A percentile compares a stretch with the other conserved stretches of the same genome.
These are phyloP conservation scores for Sebastes itinus DNA, from an alignment of 2,797 vertebrate genomes.

Conservation along the genomic window DNA sequence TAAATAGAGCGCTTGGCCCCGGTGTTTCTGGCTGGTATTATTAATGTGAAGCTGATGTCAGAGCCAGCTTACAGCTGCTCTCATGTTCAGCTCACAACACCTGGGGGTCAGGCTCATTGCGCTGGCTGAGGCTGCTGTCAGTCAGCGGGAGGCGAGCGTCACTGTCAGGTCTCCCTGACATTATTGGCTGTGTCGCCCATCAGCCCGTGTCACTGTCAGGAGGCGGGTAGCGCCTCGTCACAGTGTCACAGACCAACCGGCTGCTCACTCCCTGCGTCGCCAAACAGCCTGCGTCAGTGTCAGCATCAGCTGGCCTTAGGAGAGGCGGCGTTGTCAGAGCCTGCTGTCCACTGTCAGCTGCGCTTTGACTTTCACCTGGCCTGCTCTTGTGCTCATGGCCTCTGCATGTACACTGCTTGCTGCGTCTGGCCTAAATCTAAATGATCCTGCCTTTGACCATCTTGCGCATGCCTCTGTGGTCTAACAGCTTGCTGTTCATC, in stretches of 20 bases:
- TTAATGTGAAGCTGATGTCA: constrained; percentile 27
- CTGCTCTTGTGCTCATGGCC: constrained; percentile 74
- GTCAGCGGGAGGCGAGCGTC: constrained; percentile 84
- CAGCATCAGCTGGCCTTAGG: constrained; percentile 90
- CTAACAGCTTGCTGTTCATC: constrained; percentile 35
- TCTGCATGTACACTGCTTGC: constrained; percentile 43
- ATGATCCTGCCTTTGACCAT: constrained; percentile 39
- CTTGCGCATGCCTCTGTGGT: constrained; percentile 21
- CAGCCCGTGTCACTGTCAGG: constrained; percentile 92
- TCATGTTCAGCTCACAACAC: constrained; percentile 87
- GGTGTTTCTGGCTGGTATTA: constrained; percentile 46
- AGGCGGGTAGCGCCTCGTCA: constrained; percentile 85
- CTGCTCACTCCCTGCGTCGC: constrained; percentile 74
- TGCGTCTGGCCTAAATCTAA: constrained; percentile 56
- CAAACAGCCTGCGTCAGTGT: constrained; percentile 93
- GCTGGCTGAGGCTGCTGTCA: constrained; percentile 84
- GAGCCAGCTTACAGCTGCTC: constrained; percentile 79
- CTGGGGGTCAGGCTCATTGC: constrained; percentile 81
- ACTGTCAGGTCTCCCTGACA: constrained; percentile 94
- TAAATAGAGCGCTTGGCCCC: constrained; percentile 51
- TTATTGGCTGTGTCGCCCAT: constrained; percentile 63
- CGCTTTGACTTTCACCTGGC: constrained; percentile 83
- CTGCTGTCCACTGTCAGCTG: constrained; percentile 84
- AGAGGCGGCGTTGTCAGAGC: constrained; percentile 64
- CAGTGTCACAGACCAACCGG: constrained; percentile 89